Percentiles rank a stretch among this genome's conserved stretches.
Evolutionary conservation across 2,888 invertebrate genomes (phyloP).

Genomic region (Microplitis deprimator): DNA sequence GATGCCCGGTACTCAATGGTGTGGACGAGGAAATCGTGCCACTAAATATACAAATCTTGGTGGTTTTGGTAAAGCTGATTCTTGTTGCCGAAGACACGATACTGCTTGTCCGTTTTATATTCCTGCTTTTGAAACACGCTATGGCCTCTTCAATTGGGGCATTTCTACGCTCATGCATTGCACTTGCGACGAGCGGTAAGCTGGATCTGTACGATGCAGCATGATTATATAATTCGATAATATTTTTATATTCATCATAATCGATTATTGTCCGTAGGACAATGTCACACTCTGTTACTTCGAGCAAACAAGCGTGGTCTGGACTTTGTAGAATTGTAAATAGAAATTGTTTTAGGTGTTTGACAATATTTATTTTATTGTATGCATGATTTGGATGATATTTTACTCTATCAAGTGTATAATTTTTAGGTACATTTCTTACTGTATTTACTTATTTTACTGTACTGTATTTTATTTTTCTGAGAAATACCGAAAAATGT

Average conservation of each 20-base stretch:
- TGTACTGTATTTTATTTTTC: too few species aligned
- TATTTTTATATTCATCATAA: neutral
- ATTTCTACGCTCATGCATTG: slow-evolving; percentile 94
- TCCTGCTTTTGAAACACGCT: slow-evolving; percentile 86
- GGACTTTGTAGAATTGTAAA: slow-evolving; percentile 20
- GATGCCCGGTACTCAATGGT: slow-evolving; percentile 94
- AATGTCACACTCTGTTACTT: neutral
- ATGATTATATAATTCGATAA: slow-evolving; percentile 6
- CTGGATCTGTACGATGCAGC: slow-evolving; percentile 15
- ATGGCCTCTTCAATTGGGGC: slow-evolving; percentile 90
- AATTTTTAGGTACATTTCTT: too few species aligned
- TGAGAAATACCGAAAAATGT: too few species aligned
- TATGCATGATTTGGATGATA: neutral
- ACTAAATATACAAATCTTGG: slow-evolving; percentile 87
- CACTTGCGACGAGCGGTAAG: slow-evolving; percentile 90
- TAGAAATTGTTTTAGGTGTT: slow-evolving; percentile 18
- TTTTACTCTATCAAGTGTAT: neutral
- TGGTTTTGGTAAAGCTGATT: slow-evolving; percentile 86
- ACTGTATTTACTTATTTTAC: too few species aligned
- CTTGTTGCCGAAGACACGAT: slow-evolving; percentile 89
- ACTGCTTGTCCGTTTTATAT: slow-evolving; percentile 88
- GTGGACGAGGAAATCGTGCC: slow-evolving; percentile 90
- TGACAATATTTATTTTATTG: neutral
- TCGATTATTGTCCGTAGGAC: neutral
- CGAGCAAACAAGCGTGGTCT: slow-evolving; percentile 12